These are phyloP conservation scores for Lindbergichthys nudifrons DNA, from an alignment of 2,797 vertebrate genomes.

Conservation along the genomic window DNA sequence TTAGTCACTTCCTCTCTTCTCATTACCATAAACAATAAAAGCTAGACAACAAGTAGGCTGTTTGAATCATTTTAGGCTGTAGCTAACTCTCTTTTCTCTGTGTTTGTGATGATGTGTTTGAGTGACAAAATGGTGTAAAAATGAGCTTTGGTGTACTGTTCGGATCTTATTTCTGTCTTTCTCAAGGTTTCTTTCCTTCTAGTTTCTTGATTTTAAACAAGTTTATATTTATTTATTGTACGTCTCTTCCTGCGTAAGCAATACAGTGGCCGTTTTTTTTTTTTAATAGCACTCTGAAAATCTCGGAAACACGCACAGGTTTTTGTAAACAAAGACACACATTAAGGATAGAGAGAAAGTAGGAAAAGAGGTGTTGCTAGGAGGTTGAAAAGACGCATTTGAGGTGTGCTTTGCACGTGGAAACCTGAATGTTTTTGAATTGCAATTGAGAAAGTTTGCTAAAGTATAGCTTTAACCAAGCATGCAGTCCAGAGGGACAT, in stretches of 20 bases:
- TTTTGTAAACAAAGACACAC: slow-evolving; percentile 58
- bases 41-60: slow-evolving; percentile 73
- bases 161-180: slow-evolving; percentile 45
- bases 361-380: neutral
- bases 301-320: slow-evolving; percentile 68
- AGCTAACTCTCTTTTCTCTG: slow-evolving; percentile 76
- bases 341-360: slow-evolving; percentile 37
- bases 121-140: slow-evolving; percentile 77
- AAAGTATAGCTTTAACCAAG: slow-evolving; percentile 14
- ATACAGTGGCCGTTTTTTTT: slow-evolving; percentile 57
- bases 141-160: slow-evolving; percentile 70
- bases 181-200: slow-evolving; percentile 20
- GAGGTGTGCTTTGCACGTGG: slow-evolving; percentile 6
- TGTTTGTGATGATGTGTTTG: slow-evolving; percentile 84
- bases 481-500: slow-evolving; percentile 20
- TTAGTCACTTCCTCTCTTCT: slow-evolving; percentile 31
- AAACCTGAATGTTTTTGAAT: slow-evolving; percentile 26
- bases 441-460: neutral
- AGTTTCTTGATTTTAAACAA: slow-evolving; percentile 32
- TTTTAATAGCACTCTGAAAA: slow-evolving; percentile 55
- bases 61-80: slow-evolving; percentile 77
- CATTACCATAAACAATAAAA: slow-evolving; percentile 51
- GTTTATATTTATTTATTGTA: slow-evolving; percentile 62
- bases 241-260: slow-evolving; percentile 69
- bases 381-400: neutral